Base-by-base conservation (phyloP, 2,113 vertebrate genomes). In the Scomber colias region DNA sequence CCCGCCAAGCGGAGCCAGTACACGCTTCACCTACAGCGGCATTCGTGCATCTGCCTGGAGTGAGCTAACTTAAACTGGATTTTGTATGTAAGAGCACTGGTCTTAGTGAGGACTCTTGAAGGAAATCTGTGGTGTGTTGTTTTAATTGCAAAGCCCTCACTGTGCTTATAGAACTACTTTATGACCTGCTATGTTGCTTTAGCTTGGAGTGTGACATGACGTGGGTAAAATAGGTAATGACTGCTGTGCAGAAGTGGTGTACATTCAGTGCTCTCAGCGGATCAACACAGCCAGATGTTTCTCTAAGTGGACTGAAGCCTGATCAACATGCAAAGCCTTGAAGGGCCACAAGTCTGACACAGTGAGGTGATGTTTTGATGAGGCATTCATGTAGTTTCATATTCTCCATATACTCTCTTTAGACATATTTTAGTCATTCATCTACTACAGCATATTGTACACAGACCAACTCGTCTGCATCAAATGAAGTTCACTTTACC, bases 21-120 rank as follows among this genome's bases (percentile, higher is more conserved):
- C 96, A 21, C 95, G 92, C 19, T 92, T 91, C 30, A 97, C 96
- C 0, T 96, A 96, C 93, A 95, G 77, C 1, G 96, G 94, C 54
- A 66, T 88, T 50, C 80, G 69, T 0, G 40, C 78, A 1, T 76
- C 83, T 1, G 87, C 86, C 24, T 86, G 89, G 80, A 90, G 82
- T 3, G 85, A 90, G 71, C 61, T 79, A 57, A 89, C 88, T 12
- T 89, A 79, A 84, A 46, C 12, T 27, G 24, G 24, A 27, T 27
- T 27, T 27, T 27, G 24, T 27, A 27, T 27, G 24, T 27, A 27
- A 27, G 24, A 27, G 24, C 24, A 27, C 24, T 1, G 51, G 30
- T 5, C 15, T 27, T 45, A 49, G 48, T 65, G 46, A 48, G 63
- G 56, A 75, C 44, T 64, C 59, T 24, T 12, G 16, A 56, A 7